Evolutionary conservation across 1,140 invertebrate genomes (phyloP).

Genomic region (Acyrthosiphon pisum): DNA sequence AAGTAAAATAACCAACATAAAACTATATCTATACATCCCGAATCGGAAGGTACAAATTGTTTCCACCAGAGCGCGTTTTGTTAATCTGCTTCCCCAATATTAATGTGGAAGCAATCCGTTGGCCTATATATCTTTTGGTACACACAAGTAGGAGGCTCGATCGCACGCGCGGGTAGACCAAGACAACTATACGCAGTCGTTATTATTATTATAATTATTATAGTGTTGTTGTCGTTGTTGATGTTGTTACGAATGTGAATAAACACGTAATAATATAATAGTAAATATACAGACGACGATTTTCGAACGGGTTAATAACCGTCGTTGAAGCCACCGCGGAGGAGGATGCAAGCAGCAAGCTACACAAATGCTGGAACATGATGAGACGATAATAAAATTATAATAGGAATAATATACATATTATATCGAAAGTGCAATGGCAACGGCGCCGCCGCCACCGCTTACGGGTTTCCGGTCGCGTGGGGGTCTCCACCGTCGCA

Average conservation of each 20-base stretch:
- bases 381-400: neutral
- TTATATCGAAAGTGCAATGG: conserved; percentile 28
- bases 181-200: neutral
- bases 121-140: neutral
- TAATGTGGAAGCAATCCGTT: neutral
- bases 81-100: no score
- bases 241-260: neutral
- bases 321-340: neutral
- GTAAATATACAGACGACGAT: neutral
- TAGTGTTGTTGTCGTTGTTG: neutral
- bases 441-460: neutral
- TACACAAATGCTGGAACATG: neutral
- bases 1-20: no score
- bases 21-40: no score
- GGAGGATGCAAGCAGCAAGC: neutral
- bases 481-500: neutral
- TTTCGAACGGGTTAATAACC: conserved; percentile 23
- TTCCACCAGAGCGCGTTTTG: no score
- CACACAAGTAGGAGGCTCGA: neutral
- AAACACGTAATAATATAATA: neutral
- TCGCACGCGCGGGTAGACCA: neutral
- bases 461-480: conserved; percentile 40
- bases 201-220: neutral
- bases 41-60: no score
- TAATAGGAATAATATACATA: neutral